Conservation (phyloP, 37 sponge, comb jelly and placozoan species). For the Eunapius fragilis region DNA sequence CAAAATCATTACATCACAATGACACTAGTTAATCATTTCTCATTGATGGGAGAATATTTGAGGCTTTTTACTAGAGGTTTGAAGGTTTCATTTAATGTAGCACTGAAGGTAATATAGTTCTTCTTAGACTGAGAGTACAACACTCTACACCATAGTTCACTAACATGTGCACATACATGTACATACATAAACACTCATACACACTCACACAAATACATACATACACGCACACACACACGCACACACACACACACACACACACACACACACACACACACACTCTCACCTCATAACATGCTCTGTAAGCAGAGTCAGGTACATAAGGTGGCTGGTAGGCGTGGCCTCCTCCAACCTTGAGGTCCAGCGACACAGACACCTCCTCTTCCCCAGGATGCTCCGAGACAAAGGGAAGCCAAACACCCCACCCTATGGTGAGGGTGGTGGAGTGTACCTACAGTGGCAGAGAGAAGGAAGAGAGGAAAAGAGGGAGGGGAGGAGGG, state of each 20-base stretch:
- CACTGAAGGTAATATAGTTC: too few relatives aligned
- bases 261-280: conserved; percentile 1
- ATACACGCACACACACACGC: conserved; percentile 1
- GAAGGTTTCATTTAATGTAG: too few relatives aligned
- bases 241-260: conserved; percentile 7
- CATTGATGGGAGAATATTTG: too few relatives aligned
- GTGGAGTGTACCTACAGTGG: conserved; percentile 3
- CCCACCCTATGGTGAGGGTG: conserved; percentile 45
- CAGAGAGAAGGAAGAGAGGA: not conserved
- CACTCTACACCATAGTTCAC: too few relatives aligned
- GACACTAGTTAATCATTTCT: too few relatives aligned
- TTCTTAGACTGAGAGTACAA: too few relatives aligned
- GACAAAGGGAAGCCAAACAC: conserved; percentile 39
- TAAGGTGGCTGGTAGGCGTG: conserved; percentile 20
- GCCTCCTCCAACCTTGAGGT: conserved; percentile 46
- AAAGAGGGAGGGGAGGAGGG: not conserved
- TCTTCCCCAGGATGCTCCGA: not conserved
- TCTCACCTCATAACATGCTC: conserved; percentile 43
- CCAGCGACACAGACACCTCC: conserved; percentile 8
- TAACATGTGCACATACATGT: not conserved
- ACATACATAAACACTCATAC: not conserved
- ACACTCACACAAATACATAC: not conserved
- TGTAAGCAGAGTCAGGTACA: conserved; percentile 48
- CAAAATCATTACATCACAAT: too few relatives aligned
- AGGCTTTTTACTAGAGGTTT: too few relatives aligned